Base-by-base conservation (phyloP, 2,797 vertebrate genomes). In the Pitangus sulphuratus region DNA sequence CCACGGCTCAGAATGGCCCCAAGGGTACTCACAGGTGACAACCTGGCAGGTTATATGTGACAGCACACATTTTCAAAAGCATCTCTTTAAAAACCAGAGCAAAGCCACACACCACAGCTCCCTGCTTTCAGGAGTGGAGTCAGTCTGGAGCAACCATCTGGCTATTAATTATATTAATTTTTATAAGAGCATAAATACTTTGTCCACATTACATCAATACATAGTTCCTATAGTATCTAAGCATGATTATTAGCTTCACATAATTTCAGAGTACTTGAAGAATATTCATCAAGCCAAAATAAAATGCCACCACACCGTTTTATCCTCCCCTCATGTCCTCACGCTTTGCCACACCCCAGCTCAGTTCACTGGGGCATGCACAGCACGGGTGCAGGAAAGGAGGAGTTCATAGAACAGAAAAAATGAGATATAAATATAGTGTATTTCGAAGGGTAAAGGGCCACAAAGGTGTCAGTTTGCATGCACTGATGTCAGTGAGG, bases 111-210 rank as follows among this genome's bases (percentile, higher is more conserved):
- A 68, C 16, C 89, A 82, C 57, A 94, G 75, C 65, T 60, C 44
- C 72, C 84, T 72, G 50, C 37, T 68, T 87, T 42, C 40, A 56
- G 0, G 15, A 64, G 56, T 18, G 8, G 65, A 78, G 47, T 69
- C 89, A 75, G 58, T 24, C 62, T 62, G 58, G 28, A 91, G 57
- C 84, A 62, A 84, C 40, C 30, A 79, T 37, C 56, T 57, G n/a
- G 69, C 48, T 90, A 84, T 90, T 84, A 61, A 71, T 83, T 39
- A 84, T 78, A 92, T 80, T 78, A 37, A 47, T 79, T 89, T 85
- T 87, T 86, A 40, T 68, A 87, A 65, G 13, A 95, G 68, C 75
- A 93, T 95, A 97, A 96, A 93, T 86, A 94, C 56, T 87, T 84
- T 82, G 35, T 31, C 26, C 87, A 95, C 62, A 75, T 22, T 72